Evolutionary conservation across 1,140 invertebrate genomes (phyloP).

Genomic region (Phymorhynchus buccinoides): DNA sequence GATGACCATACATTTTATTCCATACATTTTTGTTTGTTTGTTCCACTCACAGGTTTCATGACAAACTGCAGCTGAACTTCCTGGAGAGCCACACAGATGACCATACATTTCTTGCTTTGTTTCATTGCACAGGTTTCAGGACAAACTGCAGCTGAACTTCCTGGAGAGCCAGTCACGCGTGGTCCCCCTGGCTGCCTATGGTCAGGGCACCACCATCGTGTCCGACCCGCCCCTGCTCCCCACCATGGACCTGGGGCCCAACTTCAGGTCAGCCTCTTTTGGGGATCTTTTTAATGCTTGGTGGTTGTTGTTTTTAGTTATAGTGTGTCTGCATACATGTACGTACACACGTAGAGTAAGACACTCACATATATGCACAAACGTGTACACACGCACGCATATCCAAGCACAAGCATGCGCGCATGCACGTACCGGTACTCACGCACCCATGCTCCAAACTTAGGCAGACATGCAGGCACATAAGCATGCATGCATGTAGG

Average conservation of each 20-base stretch:
- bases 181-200: slow-evolving; percentile 67
- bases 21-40: too few relatives aligned
- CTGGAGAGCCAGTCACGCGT: slow-evolving; percentile 62
- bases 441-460: background rate
- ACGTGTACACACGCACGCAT: background rate
- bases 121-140: slow-evolving; percentile 66
- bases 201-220: slow-evolving; percentile 71
- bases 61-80: too few relatives aligned
- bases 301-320: background rate
- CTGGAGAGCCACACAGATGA: too few relatives aligned
- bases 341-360: background rate
- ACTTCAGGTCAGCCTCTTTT: slow-evolving; percentile 66
- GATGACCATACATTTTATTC: too few relatives aligned
- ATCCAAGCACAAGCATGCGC: background rate
- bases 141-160: slow-evolving; percentile 71
- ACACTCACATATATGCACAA: too few relatives aligned
- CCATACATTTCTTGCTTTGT: too few relatives aligned
- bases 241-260: slow-evolving; percentile 70
- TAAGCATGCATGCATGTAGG: too few relatives aligned
- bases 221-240: slow-evolving; percentile 68
- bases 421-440: too few relatives aligned
- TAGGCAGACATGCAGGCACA: background rate
- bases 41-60: slow-evolving; percentile 67
- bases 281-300: background rate
- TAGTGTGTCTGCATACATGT: background rate